phyloP scores from a whole-genome alignment of 2,888 invertebrate genomes.

The Limenitis camilla region DNA sequence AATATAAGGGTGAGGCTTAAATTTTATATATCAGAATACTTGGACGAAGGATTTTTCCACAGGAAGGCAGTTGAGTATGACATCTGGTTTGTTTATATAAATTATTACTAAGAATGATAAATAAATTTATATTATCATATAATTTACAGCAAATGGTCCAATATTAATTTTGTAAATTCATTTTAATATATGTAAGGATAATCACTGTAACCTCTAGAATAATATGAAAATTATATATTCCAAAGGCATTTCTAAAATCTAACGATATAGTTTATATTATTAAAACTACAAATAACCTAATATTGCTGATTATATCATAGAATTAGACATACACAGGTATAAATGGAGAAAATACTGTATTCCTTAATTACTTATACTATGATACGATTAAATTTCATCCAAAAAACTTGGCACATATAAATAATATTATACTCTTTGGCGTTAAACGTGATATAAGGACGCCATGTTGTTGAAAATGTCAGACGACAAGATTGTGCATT shows the following conservation, averaged over 20 bases:
- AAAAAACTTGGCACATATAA: constrained; percentile 35
- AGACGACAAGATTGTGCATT: not conserved
- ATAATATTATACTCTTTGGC: constrained; percentile 25
- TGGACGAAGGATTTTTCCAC: constrained; percentile 1
- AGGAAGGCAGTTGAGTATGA: constrained; percentile 5
- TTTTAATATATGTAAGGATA: constrained; percentile 7
- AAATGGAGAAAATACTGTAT: constrained; percentile 46
- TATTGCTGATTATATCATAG: constrained; percentile 3
- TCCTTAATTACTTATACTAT: constrained; percentile 31
- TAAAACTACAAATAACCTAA: constrained; percentile 4
- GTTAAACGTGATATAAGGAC: constrained; percentile 14
- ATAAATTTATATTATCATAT: not conserved
- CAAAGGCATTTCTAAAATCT: not conserved
- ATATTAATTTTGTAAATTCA: constrained; percentile 22
- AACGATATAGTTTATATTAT: not conserved
- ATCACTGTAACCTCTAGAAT: too few relatives aligned
- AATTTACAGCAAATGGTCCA: constrained; percentile 26
- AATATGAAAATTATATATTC: not conserved
- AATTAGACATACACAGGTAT: constrained; percentile 23
- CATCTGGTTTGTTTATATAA: not conserved
- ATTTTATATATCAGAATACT: not conserved
- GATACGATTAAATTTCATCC: constrained; percentile 60
- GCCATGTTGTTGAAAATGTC: constrained; percentile 49
- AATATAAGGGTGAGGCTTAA: not conserved
- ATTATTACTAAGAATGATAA: not conserved